Base-by-base conservation (phyloP, 2,888 invertebrate species). In the Argynnis bischoffii region DNA sequence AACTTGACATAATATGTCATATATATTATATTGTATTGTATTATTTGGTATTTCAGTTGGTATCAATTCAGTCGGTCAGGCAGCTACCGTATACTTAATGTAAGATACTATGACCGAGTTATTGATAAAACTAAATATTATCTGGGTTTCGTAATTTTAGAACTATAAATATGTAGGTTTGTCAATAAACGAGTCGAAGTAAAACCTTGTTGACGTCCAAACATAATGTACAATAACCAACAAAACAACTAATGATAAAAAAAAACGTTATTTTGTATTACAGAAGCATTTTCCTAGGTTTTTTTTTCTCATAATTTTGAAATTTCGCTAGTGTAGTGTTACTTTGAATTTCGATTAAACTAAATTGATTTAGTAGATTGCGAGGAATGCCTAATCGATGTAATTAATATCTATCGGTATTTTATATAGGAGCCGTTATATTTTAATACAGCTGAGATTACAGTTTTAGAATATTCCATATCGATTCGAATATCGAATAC, bases 191-290 rank as follows among this genome's bases (percentile, higher is more conserved):
- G 51, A 47, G 50, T 26, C 47, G 11, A 56, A 59, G 47, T 54
- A 47, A 48, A 55, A 56, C 51, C 56, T 56, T 61, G 35, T 68
- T 70, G 54, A 70, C 70, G 70, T 70, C 70, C 70, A 70, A 67
- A 63, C 64, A 68, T 48, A 68, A 64, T 70, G 67, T 70, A 68
- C 64, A 70, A 70, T 59, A 59, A 26, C 21, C 21, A n/a, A 26
- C 14, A 57, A 59, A 59, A 11, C n/a, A 57, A 21, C 15, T 14
- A 57, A 21, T 46, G 46, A 57, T 57, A 47, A 46, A n/a, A 48
- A n/a, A 48, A 48, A 57, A 26, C 21, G 26, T 26, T 61, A 56
- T 70, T 64, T 67, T 61, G 56, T 63, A 65, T 60, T 51, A 65
- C 55, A 48, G 14, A 48, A 56, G 21, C 14, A 15, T 50, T 53